Base-by-base conservation (phyloP, 1,140 invertebrate species). In the Leguminivora glycinivorella region DNA sequence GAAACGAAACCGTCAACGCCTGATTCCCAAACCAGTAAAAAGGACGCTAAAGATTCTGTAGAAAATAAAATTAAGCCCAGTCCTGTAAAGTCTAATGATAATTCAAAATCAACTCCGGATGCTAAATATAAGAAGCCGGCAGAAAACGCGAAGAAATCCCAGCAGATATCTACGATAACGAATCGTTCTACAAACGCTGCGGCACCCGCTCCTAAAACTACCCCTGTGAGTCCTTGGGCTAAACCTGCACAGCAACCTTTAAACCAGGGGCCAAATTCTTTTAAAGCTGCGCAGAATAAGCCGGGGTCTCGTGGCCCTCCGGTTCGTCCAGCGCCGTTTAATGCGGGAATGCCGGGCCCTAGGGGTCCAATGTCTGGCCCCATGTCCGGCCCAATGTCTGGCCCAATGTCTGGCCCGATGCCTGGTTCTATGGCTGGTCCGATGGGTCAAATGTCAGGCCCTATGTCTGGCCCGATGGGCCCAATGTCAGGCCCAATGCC, bases 381-480 rank as follows among this genome's bases (percentile, higher is more conserved):
- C 0, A 10, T 17, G 9, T 6, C 29, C 17, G n/a, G 7, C 2
- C 19, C 31, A 19, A 34, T 12, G 22, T 19, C 29, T 40, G 34
- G 19, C 3, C 66, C 38, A 68, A 68, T 47, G 17, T 25, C 22
- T 1, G 40, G 68, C 6, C 68, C 67, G 5, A 69, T 69, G 43
- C 5, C 22, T 38, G 52, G 69, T 63, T 17, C 29, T 1, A 25
- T 58, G 19, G 9, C 24, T 25, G 56, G 19, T 4, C 56, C 19
- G 12, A 14, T 58, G 17, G 52, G 56, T 24, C 24, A 2, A 12
- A 60, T 60, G 2, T 31, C 31, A 14, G 22, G 19, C 5, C 24
- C 56, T 0, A 58, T 58, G 24, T 12, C 56, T 24, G 56, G 24
- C 0, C 56, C 56, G 2, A 60, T 60, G 25, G 22, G 19, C 5